Percentiles rank a stretch among this genome's conserved stretches.
Conservation (phyloP, 2,888 invertebrate genomes). For the Bellardia bayeri region DNA sequence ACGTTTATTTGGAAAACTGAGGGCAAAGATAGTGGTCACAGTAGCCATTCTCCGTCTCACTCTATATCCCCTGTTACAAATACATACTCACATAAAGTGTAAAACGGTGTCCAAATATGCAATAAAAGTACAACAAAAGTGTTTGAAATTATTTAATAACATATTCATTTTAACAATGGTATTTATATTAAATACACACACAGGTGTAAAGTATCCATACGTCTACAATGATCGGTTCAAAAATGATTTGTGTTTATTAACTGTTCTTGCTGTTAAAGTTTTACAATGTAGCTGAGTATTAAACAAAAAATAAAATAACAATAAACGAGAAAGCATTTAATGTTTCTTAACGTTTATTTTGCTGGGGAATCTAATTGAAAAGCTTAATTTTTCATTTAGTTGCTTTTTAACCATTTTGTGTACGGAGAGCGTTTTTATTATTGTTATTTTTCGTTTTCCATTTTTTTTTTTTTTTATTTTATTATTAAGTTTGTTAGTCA, state of each 20-base stretch:
- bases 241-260: not conserved
- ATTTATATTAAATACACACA: no score
- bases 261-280: conserved; percentile 24
- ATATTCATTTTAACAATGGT: no score
- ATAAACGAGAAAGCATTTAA: conserved; percentile 14
- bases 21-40: no score
- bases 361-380: conserved; percentile 55
- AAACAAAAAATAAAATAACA: not conserved
- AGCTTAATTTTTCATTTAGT: conserved; percentile 65
- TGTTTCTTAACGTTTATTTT: conserved; percentile 47
- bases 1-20: no score
- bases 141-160: no score
- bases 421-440: conserved; percentile 27
- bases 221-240: not conserved
- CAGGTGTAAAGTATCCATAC: conserved; percentile 1
- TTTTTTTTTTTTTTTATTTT: conserved; percentile 14
- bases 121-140: no score
- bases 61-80: no score
- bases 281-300: conserved; percentile 43
- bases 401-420: conserved; percentile 54
- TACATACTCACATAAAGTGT: no score
- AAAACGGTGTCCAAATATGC: no score
- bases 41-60: no score
- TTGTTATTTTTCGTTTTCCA: not conserved
- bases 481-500: conserved; percentile 10